These are phyloP conservation scores for Sinosuthora webbiana DNA, from an alignment of 2,113 vertebrate species.

Conservation along the genomic window DNA sequence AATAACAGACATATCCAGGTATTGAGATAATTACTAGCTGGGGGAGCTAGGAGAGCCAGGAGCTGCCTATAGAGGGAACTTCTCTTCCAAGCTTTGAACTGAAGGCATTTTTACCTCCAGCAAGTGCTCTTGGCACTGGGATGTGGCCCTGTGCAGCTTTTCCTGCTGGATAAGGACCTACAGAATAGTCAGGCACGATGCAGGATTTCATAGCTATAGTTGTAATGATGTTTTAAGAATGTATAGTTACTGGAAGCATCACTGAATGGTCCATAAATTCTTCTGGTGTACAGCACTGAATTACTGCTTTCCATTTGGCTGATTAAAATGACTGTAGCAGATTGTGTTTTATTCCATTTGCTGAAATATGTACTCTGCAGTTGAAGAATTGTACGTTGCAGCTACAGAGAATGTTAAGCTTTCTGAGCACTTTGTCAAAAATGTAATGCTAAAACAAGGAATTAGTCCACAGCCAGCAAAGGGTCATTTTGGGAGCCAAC, in stretches of 20 bases:
- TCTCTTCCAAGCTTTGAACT: background rate
- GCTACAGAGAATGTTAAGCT: background rate
- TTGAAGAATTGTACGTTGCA: background rate
- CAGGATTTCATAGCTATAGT: background rate
- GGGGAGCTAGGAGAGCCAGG: background rate
- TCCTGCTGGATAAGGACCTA: background rate
- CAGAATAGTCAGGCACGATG: background rate
- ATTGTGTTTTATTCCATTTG: conserved; percentile 12
- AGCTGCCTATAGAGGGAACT: background rate
- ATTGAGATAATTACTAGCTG: background rate
- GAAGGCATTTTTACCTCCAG: background rate
- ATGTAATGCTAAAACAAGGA: conserved; percentile 14
- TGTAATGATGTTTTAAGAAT: conserved; percentile 27
- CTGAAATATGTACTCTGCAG: background rate
- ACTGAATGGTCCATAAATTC: background rate
- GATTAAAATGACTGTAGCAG: conserved; percentile 40
- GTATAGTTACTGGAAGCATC: conserved; percentile 22
- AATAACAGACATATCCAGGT: background rate
- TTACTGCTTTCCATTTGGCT: conserved; percentile 32
- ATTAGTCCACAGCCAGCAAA: conserved; percentile 8
- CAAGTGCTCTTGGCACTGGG: background rate
- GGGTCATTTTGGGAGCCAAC: conserved; percentile 20
- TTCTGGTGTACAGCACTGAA: background rate
- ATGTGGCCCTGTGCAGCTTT: background rate
- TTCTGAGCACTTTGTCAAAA: background rate